Percentiles rank a stretch among this genome's conserved stretches.
These are phyloP conservation scores for Parazoanthus swiftii DNA, from an alignment of 92 coral and sea anemone genomes.

Conservation along the genomic window DNA sequence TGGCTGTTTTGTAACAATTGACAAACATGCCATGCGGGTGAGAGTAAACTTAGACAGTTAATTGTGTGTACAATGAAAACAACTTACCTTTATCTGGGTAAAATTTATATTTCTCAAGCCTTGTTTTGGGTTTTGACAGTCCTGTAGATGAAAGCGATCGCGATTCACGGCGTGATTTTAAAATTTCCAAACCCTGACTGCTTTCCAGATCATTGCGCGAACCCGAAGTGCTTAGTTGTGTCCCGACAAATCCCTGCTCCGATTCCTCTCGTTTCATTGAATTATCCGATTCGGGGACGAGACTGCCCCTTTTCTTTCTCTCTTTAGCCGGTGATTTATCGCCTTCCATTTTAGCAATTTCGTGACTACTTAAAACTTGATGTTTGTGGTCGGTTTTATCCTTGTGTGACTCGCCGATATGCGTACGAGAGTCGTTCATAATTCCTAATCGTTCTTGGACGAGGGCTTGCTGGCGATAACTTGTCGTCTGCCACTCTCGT, in stretches of 20 bases:
- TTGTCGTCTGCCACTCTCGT: conserved; percentile 95
- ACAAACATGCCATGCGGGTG: not conserved
- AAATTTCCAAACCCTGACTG: conserved; percentile 30
- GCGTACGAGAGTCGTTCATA: conserved; percentile 55
- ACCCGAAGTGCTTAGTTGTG: not conserved
- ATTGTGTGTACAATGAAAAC: not conserved
- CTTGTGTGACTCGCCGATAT: conserved; percentile 45
- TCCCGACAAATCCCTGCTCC: not conserved
- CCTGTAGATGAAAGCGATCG: conserved; percentile 25
- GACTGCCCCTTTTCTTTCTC: conserved; percentile 1
- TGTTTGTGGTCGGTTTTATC: conserved; percentile 28
- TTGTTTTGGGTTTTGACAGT: conserved; percentile 66
- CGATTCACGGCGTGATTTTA: conserved; percentile 42
- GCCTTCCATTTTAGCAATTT: conserved; percentile 6
- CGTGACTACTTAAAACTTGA: conserved; percentile 22
- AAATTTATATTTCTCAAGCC: conserved; percentile 82
- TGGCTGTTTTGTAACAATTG: not conserved
- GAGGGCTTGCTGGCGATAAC: conserved; percentile 90
- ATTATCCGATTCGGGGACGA: conserved; percentile 27
- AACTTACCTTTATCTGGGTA: conserved; percentile 63
- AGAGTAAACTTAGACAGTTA: not conserved
- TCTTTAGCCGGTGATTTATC: conserved; percentile 33
- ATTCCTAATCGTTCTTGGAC: conserved; percentile 65
- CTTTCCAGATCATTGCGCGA: not conserved
- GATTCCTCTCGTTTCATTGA: conserved; percentile 2